phyloP scores from a whole-genome alignment of 1,140 invertebrate genomes.

The Theocolax elegans region DNA sequence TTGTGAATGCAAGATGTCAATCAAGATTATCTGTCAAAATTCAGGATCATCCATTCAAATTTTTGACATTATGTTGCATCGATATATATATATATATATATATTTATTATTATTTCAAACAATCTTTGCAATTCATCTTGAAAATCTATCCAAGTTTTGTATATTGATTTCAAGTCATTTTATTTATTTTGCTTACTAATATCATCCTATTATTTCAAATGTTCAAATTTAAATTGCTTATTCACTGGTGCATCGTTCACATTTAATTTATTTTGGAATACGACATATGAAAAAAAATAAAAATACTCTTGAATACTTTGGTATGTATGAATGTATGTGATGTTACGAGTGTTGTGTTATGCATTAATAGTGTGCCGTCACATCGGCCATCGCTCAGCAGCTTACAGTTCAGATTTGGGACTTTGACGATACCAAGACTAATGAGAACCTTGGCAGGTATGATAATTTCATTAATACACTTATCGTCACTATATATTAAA shows the following conservation, averaged over 20 bases:
- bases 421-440: constrained; percentile 85
- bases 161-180: not conserved
- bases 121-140: not conserved
- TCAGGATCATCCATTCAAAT: not conserved
- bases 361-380: constrained; percentile 70
- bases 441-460: constrained; percentile 86
- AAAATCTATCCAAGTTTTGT: not conserved
- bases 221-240: not conserved
- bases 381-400: constrained; percentile 76
- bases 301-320: constrained; percentile 41
- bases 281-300: no score
- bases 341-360: constrained; percentile 64
- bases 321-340: constrained; percentile 63
- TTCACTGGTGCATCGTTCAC: not conserved
- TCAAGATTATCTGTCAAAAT: not conserved
- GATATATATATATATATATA: not conserved
- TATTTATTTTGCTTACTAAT: not conserved
- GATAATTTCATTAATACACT: constrained; percentile 42
- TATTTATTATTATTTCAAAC: not conserved
- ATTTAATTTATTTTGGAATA: constrained; percentile 13
- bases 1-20: constrained; percentile 5
- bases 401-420: constrained; percentile 84
- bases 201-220: not conserved
- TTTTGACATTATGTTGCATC: constrained; percentile 4
- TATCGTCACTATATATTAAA: not conserved